phyloP scores from a whole-genome alignment of 2,888 invertebrate species.

The Mythimna ferrago region DNA sequence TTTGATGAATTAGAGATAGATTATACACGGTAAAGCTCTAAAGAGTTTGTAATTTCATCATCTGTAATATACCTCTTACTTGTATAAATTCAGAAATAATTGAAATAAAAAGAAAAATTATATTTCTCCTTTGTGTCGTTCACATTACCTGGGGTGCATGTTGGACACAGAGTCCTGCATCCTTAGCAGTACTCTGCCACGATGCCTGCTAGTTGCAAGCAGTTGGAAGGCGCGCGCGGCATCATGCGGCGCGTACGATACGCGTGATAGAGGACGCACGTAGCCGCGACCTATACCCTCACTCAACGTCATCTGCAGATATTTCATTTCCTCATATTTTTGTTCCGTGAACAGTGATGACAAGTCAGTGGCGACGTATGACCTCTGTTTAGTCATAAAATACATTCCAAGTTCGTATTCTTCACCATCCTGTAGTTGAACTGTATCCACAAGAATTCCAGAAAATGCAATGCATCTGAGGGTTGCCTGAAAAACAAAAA shows the following conservation, averaged over 20 bases:
- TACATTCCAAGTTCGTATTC: slow-evolving; percentile 68
- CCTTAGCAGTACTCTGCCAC: slow-evolving; percentile 76
- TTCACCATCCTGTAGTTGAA: slow-evolving; percentile 63
- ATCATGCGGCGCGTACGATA: slow-evolving; percentile 71
- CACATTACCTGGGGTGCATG: slow-evolving; percentile 10
- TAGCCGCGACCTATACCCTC: slow-evolving; percentile 78
- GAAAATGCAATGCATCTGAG: slow-evolving; percentile 51
- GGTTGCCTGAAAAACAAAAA: slow-evolving; percentile 32
- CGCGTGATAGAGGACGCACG: slow-evolving; percentile 77
- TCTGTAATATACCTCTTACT: too few relatives aligned
- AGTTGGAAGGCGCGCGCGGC: slow-evolving; percentile 73
- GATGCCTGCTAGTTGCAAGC: slow-evolving; percentile 73
- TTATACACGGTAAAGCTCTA: too few relatives aligned
- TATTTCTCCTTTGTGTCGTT: too few relatives aligned
- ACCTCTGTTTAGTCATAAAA: slow-evolving; percentile 55
- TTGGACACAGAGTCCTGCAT: slow-evolving; percentile 50
- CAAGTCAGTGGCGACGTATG: slow-evolving; percentile 67
- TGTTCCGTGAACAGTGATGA: slow-evolving; percentile 64
- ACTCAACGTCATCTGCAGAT: slow-evolving; percentile 69
- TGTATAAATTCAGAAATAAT: too few relatives aligned
- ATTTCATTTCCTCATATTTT: slow-evolving; percentile 60
- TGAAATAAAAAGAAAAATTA: too few relatives aligned
- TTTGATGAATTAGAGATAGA: too few relatives aligned
- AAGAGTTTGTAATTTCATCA: too few relatives aligned
- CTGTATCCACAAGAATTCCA: slow-evolving; percentile 67